These are phyloP conservation scores for Lutjanus campechanus DNA, from an alignment of 2,797 vertebrate genomes.

Conservation along the genomic window DNA sequence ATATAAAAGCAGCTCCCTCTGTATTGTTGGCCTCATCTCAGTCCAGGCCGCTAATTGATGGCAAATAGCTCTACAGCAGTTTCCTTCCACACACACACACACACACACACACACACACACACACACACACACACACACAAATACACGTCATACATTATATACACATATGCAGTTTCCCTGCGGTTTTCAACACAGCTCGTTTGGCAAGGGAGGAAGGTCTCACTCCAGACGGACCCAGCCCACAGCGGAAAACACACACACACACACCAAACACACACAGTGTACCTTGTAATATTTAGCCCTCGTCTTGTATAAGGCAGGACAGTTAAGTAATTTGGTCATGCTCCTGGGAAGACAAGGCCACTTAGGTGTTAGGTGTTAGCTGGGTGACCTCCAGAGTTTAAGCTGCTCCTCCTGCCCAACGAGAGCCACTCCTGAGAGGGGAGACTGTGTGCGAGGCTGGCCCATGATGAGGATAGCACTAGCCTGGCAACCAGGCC, in stretches of 20 bases:
- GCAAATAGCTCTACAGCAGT: slow-evolving; percentile 85
- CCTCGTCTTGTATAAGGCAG: slow-evolving; percentile 57
- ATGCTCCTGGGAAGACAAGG: slow-evolving; percentile 60
- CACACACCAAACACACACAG: slow-evolving; percentile 42
- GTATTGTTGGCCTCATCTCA: slow-evolving; percentile 75
- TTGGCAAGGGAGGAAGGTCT: slow-evolving; percentile 86
- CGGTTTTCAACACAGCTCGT: slow-evolving; percentile 84
- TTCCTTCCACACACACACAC: slow-evolving; percentile 65
- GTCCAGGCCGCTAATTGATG: slow-evolving; percentile 85
- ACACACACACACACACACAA: slow-evolving; percentile 63
- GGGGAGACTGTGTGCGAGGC: slow-evolving; percentile 47
- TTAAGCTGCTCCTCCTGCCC: slow-evolving; percentile 59
- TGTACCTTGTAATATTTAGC: slow-evolving; percentile 71
- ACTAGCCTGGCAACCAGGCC: slow-evolving; percentile 81
- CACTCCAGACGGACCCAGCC: slow-evolving; percentile 82
- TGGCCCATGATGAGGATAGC: slow-evolving; percentile 74
- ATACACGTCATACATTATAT: slow-evolving; percentile 79
- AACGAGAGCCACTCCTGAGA: slow-evolving; percentile 47
- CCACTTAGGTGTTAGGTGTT: slow-evolving; percentile 65
- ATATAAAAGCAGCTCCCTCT: slow-evolving; percentile 70
- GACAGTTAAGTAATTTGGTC: slow-evolving; percentile 74
- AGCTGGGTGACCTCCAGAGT: slow-evolving; percentile 65
- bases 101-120: slow-evolving; percentile 57
- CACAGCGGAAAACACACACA: slow-evolving; percentile 76
- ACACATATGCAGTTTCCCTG: slow-evolving; percentile 85